A percentile compares a stretch with the other conserved stretches of the same genome.
Conservation (phyloP, 2,888 invertebrate species). For the Trileptium ribeirensis region DNA sequence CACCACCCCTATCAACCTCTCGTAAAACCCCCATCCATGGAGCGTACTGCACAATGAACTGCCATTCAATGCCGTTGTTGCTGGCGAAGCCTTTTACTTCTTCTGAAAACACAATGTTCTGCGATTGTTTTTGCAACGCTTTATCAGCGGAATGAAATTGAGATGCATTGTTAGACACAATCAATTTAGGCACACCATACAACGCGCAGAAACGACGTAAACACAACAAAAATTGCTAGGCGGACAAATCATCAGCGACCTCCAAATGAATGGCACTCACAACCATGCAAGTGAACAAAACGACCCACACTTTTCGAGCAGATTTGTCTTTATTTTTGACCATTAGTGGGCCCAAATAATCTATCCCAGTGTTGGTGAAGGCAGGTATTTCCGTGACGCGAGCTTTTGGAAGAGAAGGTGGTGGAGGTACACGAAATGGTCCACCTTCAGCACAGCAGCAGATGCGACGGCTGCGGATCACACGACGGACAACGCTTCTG, state of each 20-base stretch:
- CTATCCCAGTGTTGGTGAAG: not conserved
- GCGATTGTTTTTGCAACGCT: constrained; percentile 39
- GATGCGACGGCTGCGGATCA: not conserved
- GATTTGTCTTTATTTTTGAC: constrained; percentile 33
- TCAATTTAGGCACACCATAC: constrained; percentile 44
- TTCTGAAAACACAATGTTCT: not conserved
- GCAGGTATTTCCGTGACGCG: not conserved
- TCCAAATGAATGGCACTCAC: constrained; percentile 22
- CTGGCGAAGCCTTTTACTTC: constrained; percentile 10
- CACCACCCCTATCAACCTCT: constrained; percentile 50
- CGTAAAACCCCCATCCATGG: constrained; percentile 55
- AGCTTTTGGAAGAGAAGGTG: not conserved
- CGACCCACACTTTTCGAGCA: constrained; percentile 25
- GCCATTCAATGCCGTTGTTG: constrained; percentile 38
- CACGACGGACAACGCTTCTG: not conserved
- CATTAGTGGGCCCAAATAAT: constrained; percentile 10
- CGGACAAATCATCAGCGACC: constrained; percentile 43
- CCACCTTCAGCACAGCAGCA: not conserved
- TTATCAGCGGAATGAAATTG: constrained; percentile 51
- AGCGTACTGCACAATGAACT: constrained; percentile 51
- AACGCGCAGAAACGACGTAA: constrained; percentile 48
- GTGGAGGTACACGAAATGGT: not conserved
- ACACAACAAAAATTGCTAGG: constrained; percentile 44
- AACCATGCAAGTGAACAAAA: constrained; percentile 18
- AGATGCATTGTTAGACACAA: constrained; percentile 52